These are phyloP conservation scores for Ascaphus truei DNA, from an alignment of 2,113 vertebrate species.

Conservation along the genomic window DNA sequence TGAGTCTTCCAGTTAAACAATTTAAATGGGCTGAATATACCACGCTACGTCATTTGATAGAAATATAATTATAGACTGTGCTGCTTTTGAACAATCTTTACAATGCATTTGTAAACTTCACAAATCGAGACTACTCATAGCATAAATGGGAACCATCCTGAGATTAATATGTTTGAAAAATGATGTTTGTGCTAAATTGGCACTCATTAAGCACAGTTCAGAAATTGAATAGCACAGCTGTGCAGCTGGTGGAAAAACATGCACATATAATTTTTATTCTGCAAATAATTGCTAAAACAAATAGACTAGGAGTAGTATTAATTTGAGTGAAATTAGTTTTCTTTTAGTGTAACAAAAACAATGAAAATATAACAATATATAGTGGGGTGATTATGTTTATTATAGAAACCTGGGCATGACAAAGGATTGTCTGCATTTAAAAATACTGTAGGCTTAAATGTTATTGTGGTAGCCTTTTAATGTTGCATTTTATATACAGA, in stretches of 20 bases:
- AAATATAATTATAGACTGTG: not conserved
- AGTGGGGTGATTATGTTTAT: too few species aligned
- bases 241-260: not conserved
- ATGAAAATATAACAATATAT: too few species aligned
- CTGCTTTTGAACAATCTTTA: not conserved
- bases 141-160: not conserved
- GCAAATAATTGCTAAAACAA: constrained; percentile 21
- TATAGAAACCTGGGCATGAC: too few species aligned
- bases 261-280: constrained; percentile 4
- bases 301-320: constrained; percentile 7
- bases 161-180: constrained; percentile 3
- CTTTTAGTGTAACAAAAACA: too few species aligned
- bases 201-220: not conserved
- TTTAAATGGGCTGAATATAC: too few species aligned
- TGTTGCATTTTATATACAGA: too few species aligned
- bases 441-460: too few species aligned
- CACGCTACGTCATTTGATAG: not conserved
- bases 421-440: too few species aligned
- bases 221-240: constrained; percentile 13
- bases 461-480: too few species aligned
- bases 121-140: not conserved
- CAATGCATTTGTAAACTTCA: not conserved
- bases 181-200: constrained; percentile 1
- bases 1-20: too few species aligned
- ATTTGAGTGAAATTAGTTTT: not conserved